Conservation (phyloP, 2,113 vertebrate species). For the Lichenostomus cassidix region DNA sequence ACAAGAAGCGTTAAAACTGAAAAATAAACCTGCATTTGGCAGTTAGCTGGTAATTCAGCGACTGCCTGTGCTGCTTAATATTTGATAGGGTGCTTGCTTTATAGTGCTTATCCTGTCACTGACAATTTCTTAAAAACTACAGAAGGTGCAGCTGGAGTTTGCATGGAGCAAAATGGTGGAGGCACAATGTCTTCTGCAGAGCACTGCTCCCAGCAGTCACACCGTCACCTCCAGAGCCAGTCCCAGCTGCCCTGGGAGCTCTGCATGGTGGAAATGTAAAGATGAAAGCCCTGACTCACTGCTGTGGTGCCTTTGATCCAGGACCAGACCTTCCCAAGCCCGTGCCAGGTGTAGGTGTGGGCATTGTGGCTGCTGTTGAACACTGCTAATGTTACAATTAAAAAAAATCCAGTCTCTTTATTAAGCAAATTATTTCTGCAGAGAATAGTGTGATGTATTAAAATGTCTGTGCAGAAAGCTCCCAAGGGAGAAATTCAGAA, state of each 20-base stretch:
- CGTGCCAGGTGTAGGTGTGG: fast-evolving
- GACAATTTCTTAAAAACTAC: neutral
- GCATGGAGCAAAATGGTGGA: neutral
- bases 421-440: conserved; percentile 52
- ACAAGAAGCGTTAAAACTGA: neutral
- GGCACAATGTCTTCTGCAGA: neutral
- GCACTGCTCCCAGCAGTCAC: neutral
- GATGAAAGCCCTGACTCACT: neutral
- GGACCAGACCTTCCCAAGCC: neutral
- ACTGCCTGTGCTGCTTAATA: neutral
- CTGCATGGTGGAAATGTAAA: fast-evolving
- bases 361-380: neutral
- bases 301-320: neutral
- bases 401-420: conserved; percentile 30
- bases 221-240: fast-evolving
- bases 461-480: conserved; percentile 38
- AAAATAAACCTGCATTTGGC: neutral
- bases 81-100: neutral
- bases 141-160: neutral
- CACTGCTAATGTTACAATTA: neutral
- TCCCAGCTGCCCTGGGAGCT: neutral
- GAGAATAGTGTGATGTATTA: conserved; percentile 33
- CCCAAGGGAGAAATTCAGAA: conserved; percentile 45
- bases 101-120: neutral
- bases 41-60: neutral